Percentiles rank a stretch among this genome's conserved stretches.
These are phyloP conservation scores for Leptobrachium ailaonicum DNA, from an alignment of 2,113 vertebrate species.

Conservation along the genomic window DNA sequence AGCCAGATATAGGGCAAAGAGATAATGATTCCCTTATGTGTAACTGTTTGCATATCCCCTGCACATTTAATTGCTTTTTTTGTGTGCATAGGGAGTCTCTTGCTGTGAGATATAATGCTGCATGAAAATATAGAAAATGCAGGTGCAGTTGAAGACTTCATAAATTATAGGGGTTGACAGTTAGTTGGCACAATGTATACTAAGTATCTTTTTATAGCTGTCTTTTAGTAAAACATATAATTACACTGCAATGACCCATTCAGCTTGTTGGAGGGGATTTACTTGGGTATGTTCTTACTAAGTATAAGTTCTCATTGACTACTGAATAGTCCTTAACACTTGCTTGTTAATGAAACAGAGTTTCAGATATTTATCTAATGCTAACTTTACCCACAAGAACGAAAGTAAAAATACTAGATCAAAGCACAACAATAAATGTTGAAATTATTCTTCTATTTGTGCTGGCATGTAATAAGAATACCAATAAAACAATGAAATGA, in stretches of 20 bases:
- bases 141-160: constrained; percentile 51
- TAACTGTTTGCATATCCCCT: constrained; percentile 26
- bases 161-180: constrained; percentile 56
- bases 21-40: constrained; percentile 22
- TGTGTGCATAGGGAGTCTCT: constrained; percentile 21
- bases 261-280: constrained; percentile 38
- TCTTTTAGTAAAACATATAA: constrained; percentile 42
- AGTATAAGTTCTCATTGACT: constrained; percentile 52
- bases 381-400: constrained; percentile 45
- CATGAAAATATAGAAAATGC: constrained; percentile 49
- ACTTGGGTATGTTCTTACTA: constrained; percentile 53
- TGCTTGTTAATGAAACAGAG: constrained; percentile 52
- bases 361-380: constrained; percentile 46
- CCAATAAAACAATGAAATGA: no score
- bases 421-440: constrained; percentile 52
- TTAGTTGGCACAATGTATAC: constrained; percentile 39
- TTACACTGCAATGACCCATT: constrained; percentile 51
- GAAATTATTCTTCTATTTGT: background rate
- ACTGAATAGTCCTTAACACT: constrained; percentile 38
- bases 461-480: background rate
- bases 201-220: constrained; percentile 28
- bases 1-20: background rate
- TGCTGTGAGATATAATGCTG: constrained; percentile 25
- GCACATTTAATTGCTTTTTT: constrained; percentile 26
- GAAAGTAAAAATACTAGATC: constrained; percentile 49